Conservation (phyloP, 23 tunicate species). For the Oikopleura dioica region DNA sequence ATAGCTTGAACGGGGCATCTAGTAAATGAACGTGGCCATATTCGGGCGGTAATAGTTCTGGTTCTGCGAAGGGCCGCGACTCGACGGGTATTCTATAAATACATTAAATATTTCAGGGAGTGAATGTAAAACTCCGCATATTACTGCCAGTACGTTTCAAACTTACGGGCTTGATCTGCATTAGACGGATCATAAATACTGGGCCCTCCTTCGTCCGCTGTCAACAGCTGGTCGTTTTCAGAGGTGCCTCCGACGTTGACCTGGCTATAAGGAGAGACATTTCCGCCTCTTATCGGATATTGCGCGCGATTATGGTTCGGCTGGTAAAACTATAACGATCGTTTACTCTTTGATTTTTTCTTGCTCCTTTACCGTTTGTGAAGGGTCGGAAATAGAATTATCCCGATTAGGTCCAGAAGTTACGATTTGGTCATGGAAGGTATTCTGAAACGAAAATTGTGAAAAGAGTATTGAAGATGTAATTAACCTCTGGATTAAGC, state of each 20-base stretch:
- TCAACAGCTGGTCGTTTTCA: no score
- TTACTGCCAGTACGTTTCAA: no score
- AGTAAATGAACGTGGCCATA: no score
- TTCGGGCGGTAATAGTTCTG: constrained; percentile 6
- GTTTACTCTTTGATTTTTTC: background rate
- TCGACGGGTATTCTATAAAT: background rate
- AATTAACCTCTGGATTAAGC: background rate
- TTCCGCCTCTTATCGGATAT: background rate
- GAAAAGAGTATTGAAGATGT: background rate
- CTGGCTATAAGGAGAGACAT: background rate
- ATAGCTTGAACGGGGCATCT: no score
- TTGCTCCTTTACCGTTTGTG: background rate
- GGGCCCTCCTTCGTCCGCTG: background rate
- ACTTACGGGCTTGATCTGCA: background rate
- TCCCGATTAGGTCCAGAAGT: no score
- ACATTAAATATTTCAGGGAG: background rate
- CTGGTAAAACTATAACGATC: background rate
- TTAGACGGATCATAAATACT: constrained; percentile 9
- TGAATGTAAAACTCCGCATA: background rate
- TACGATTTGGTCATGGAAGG: no score
- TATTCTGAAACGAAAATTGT: background rate
- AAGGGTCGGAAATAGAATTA: constrained; percentile 5
- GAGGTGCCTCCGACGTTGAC: no score
- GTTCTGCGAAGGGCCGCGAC: background rate
- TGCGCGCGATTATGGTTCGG: background rate